Evolutionary conservation across 2,888 invertebrate genomes (phyloP).

Genomic region (Leucophenga maculata): DNA sequence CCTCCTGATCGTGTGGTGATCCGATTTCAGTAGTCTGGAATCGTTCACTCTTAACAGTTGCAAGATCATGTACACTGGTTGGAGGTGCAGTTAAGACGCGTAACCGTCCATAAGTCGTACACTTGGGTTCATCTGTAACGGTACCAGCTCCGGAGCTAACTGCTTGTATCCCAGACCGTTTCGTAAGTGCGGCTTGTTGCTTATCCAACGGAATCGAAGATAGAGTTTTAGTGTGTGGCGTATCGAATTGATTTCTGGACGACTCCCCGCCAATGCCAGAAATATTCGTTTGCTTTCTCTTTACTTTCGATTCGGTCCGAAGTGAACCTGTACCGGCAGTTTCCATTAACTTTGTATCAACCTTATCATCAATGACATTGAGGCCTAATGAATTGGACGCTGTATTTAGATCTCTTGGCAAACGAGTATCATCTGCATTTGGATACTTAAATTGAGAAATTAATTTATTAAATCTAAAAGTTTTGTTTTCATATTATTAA

Average conservation of each 20-base stretch:
- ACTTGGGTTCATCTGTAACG: conserved; percentile 61
- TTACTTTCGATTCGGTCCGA: neutral
- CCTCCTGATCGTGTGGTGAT: conserved; percentile 56
- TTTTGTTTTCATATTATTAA: neutral
- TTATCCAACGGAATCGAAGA: conserved; percentile 8
- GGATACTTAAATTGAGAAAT: conserved; percentile 41
- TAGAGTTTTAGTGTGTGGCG: conserved; percentile 28
- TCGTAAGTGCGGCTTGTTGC: conserved; percentile 29
- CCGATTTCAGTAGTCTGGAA: conserved; percentile 55
- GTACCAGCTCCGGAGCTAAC: conserved; percentile 5
- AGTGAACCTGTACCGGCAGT: neutral
- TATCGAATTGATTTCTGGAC: neutral
- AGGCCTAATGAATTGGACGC: conserved; percentile 3
- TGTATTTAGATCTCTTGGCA: neutral
- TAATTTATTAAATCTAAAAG: neutral
- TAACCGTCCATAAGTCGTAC: conserved; percentile 78
- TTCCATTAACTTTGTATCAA: neutral
- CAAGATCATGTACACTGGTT: conserved; percentile 74
- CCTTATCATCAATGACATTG: conserved; percentile 2
- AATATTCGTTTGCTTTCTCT: neutral
- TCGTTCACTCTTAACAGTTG: conserved; percentile 28
- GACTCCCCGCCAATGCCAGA: neutral
- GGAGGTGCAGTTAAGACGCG: conserved; percentile 80
- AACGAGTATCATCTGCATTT: conserved; percentile 37
- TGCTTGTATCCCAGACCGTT: conserved; percentile 15